Percentiles rank a stretch among this genome's conserved stretches.
These are phyloP conservation scores for Zelleria hepariella DNA, from an alignment of 2,888 invertebrate species.

Conservation along the genomic window DNA sequence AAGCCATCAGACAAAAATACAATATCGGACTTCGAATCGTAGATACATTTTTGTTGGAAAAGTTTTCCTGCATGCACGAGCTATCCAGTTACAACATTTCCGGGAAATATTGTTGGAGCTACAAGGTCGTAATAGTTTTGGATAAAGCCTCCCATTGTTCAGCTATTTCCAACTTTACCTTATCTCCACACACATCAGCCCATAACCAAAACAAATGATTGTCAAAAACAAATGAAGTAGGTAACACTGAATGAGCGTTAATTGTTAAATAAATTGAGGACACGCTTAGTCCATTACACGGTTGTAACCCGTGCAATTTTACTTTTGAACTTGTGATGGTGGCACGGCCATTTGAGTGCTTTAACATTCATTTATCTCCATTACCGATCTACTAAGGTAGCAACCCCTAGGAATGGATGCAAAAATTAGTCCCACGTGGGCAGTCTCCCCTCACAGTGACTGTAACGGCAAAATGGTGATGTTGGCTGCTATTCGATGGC, in stretches of 20 bases:
- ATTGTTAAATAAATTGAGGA: conserved; percentile 60
- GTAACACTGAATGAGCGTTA: conserved; percentile 37
- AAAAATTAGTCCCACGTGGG: conserved; percentile 42
- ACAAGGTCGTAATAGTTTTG: not conserved
- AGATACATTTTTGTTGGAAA: no score
- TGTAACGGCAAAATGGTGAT: not conserved
- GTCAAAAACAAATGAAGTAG: not conserved
- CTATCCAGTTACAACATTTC: not conserved
- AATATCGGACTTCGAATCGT: not conserved
- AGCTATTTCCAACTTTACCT: not conserved
- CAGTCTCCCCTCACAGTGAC: conserved; percentile 20
- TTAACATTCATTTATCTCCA: conserved; percentile 69
- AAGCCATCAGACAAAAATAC: not conserved
- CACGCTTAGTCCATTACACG: conserved; percentile 63
- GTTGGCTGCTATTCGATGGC: not conserved
- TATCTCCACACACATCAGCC: not conserved
- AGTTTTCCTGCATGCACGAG: no score
- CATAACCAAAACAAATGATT: not conserved
- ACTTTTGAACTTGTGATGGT: conserved; percentile 35
- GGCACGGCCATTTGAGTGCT: conserved; percentile 49
- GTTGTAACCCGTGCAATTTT: conserved; percentile 48
- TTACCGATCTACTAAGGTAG: conserved; percentile 41
- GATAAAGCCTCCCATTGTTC: not conserved
- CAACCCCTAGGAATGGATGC: conserved; percentile 10
- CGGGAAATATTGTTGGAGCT: not conserved